These are phyloP conservation scores for Sthenelais limicola DNA, from an alignment of 2,888 invertebrate species.

Conservation along the genomic window DNA sequence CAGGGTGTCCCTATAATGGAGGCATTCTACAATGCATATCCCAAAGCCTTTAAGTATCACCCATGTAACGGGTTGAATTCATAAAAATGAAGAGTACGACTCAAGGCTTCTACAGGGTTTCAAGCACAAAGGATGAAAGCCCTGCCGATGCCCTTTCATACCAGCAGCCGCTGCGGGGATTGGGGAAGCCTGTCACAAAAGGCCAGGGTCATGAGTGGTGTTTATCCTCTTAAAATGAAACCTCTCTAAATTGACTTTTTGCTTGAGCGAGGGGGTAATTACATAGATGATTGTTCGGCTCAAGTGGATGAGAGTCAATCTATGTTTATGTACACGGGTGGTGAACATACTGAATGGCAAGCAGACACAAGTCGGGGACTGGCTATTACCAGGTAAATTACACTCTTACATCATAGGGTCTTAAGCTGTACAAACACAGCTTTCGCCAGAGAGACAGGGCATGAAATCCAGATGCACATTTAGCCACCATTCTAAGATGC, in stretches of 20 bases:
- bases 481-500: no score
- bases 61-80: no score
- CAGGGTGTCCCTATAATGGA: no score
- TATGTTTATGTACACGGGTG: no score
- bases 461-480: no score
- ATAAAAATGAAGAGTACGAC: no score
- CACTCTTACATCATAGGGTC: constrained; percentile 23
- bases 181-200: constrained; percentile 7
- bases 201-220: constrained; percentile 19
- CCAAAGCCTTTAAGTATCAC: no score
- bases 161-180: not conserved
- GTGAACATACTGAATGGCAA: no score
- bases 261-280: constrained; percentile 23
- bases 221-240: constrained; percentile 37
- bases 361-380: not conserved
- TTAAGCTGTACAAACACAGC: constrained; percentile 21
- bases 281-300: constrained; percentile 22
- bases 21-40: no score
- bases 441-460: no score
- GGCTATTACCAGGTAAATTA: constrained; percentile 18
- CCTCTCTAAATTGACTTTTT: constrained; percentile 38
- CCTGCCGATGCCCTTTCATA: constrained; percentile 9
- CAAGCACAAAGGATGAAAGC: constrained; percentile 27
- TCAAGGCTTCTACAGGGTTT: no score
- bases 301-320: not conserved